A percentile compares a stretch with the other conserved stretches of the same genome.
Evolutionary conservation across 2,797 vertebrate genomes (phyloP).

Genomic region (Paedocypris micromegethes): DNA sequence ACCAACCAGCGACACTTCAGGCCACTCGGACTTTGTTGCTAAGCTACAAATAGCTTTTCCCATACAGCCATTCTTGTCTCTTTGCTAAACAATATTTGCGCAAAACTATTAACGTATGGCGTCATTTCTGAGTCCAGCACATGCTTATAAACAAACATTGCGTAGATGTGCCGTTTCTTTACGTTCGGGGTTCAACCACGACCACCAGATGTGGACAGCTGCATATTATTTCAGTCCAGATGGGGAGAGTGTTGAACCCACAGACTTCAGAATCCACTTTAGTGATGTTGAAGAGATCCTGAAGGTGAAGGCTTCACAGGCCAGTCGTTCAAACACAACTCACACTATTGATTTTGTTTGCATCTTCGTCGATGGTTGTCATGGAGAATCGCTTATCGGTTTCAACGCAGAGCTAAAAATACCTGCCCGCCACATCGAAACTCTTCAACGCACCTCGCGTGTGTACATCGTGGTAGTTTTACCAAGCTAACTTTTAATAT

Average conservation of each 20-base stretch:
- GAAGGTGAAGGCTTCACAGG: constrained; percentile 14
- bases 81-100: constrained; percentile 26
- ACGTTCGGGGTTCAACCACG: neutral
- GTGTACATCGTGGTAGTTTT: too few relatives aligned
- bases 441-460: constrained; percentile 5
- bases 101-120: constrained; percentile 11
- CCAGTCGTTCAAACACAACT: constrained; percentile 1
- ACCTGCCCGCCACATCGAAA: constrained; percentile 10
- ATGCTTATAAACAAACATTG: constrained; percentile 7
- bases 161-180: constrained; percentile 4
- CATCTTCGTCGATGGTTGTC: constrained; percentile 35
- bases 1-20: constrained; percentile 40
- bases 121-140: constrained; percentile 8
- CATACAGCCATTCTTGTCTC: constrained; percentile 45
- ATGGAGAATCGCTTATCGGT: constrained; percentile 27
- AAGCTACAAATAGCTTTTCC: constrained; percentile 68
- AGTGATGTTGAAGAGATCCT: constrained; percentile 6
- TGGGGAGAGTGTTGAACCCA: neutral
- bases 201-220: neutral
- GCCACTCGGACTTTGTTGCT: constrained; percentile 65
- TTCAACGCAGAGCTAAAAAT: constrained; percentile 20
- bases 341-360: constrained; percentile 33
- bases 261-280: constrained; percentile 16
- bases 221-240: constrained; percentile 7
- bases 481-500: too few relatives aligned